A percentile compares a stretch with the other conserved stretches of the same genome.
Conservation (phyloP, 2,797 vertebrate genomes). For the Merluccius polli region DNA sequence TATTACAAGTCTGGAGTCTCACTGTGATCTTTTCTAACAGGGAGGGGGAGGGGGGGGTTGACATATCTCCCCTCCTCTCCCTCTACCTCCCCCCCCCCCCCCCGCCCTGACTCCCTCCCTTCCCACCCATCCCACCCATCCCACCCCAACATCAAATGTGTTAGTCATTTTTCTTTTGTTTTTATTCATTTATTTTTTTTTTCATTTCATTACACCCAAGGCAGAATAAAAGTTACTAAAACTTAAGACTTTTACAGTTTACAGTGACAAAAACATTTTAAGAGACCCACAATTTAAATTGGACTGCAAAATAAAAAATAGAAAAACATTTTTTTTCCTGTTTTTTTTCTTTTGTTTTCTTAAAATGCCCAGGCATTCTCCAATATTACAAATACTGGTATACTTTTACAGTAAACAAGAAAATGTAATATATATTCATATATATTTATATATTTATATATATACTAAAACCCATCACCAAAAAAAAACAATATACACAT, state of each 20-base stretch:
- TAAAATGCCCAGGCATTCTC: constrained; percentile 99
- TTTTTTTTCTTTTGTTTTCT: constrained; percentile 88
- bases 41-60: neutral
- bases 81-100: constrained; percentile 37
- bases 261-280: constrained; percentile 98
- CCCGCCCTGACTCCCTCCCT: neutral
- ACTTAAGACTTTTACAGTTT: constrained; percentile 97
- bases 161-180: constrained; percentile 55
- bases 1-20: constrained; percentile 89
- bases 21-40: constrained; percentile 44
- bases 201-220: constrained; percentile 91
- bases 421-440: constrained; percentile 93
- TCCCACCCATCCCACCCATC: constrained; percentile 10
- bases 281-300: constrained; percentile 98
- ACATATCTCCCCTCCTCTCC: neutral
- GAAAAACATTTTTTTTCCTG: constrained; percentile 73
- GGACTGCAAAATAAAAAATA: constrained; percentile 91
- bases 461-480: constrained; percentile 98
- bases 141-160: constrained; percentile 48
- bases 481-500: constrained; percentile 88
- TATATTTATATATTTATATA: constrained; percentile 73
- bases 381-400: constrained; percentile 99
- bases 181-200: constrained; percentile 62
- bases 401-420: constrained; percentile 99
- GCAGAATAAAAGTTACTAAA: constrained; percentile 98